Evolutionary conservation across 2,888 invertebrate genomes (phyloP), one percentile per base, ranked within the genome.

Genomic region (Rhingia rostrata): DNA sequence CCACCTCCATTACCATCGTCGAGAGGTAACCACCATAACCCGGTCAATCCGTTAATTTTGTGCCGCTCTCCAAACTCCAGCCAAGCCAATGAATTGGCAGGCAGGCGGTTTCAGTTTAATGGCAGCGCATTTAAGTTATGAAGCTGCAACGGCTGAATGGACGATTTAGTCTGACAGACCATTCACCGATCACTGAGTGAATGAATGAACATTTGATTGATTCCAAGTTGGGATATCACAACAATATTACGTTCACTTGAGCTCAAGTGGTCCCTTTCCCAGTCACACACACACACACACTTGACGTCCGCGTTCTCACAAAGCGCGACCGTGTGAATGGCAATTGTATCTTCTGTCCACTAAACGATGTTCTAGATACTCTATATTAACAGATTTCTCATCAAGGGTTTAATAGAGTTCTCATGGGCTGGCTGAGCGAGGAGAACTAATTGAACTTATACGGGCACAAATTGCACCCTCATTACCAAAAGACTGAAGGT

Each of bases 381-480:
- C 22, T 2, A 39, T 6, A 33, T 30, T 14, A 47, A 74, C 9
- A 39, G 33, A 37, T 3, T 47, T 45, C 58, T 32, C 58, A 41
- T 70, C 49, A 60, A 72, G 64, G 72, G 43, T 56, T 49, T 66
- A 47, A 54, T 56, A 54, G 37, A 63, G 63, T 70, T 70, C 82
- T 54, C 60, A 70, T 54, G 22, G 22, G 22, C 22, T 22, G 22
- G 47, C 63, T 10, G 37, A 51, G 39, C 7, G 33, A 56, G 69
- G 37, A 53, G 22, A 70, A 78, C 83, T 79, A 83, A 69, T 83
- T 74, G 58, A 45, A 41, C 73, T 5, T 63, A 78, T 51, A 78
- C 67, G 73, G 69, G 63, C 79, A 58, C 79, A 63, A 58, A 83
- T 83, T 83, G 83, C 73, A 83, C 83, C 83, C 83, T 83, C 73